Percentiles rank a stretch among this genome's conserved stretches.
phyloP scores from a whole-genome alignment of 2,113 vertebrate genomes.

The Noctilio leporinus region DNA sequence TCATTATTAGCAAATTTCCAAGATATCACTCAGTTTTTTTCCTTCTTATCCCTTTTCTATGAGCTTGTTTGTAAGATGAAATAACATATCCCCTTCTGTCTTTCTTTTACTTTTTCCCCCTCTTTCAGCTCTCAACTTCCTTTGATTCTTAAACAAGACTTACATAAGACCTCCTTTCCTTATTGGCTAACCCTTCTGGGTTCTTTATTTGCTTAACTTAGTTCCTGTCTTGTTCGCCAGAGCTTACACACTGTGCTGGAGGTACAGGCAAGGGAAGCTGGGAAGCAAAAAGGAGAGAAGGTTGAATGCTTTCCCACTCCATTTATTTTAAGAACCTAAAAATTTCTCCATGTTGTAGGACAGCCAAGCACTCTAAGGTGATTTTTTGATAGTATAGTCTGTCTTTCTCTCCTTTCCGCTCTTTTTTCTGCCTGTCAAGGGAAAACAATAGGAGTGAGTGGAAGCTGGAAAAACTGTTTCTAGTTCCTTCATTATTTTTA shows the following conservation, averaged over 20 bases:
- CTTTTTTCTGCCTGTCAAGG: background rate
- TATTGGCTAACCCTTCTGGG: background rate
- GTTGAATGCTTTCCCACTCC: background rate
- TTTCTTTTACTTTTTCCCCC: background rate
- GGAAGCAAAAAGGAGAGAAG: background rate
- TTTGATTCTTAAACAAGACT: background rate
- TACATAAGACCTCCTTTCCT: background rate
- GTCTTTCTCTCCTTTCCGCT: background rate
- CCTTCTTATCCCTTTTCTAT: conserved; percentile 37
- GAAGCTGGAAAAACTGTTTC: background rate
- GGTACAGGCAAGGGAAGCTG: background rate
- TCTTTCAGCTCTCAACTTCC: background rate
- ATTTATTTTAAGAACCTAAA: background rate
- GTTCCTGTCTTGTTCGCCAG: background rate
- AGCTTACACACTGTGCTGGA: background rate
- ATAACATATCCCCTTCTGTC: conserved; percentile 23
- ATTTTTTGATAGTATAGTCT: background rate
- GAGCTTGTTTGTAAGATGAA: conserved; percentile 38
- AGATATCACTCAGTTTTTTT: conserved; percentile 45
- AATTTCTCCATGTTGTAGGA: background rate
- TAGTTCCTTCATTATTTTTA: background rate
- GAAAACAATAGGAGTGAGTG: background rate
- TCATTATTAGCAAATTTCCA: conserved; percentile 66
- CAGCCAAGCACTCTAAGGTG: background rate
- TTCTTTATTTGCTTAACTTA: background rate